These are phyloP conservation scores for Platycercus adscitus DNA, from an alignment of 2,113 vertebrate species.

Conservation along the genomic window DNA sequence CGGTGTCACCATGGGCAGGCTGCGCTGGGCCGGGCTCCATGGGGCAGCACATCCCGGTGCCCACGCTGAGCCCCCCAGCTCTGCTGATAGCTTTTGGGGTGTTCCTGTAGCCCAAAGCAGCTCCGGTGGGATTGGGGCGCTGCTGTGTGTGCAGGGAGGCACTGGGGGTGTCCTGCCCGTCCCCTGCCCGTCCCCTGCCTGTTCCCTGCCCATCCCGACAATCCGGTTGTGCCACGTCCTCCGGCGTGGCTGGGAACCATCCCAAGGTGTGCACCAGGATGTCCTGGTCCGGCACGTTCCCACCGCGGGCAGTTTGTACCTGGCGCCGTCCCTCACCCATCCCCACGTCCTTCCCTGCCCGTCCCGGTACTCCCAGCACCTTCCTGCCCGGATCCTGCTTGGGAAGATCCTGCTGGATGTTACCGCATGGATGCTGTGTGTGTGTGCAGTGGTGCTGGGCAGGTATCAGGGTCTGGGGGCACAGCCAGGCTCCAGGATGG, in stretches of 20 bases:
- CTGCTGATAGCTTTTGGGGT: neutral
- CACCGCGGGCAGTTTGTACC: accelerated
- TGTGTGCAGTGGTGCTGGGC: neutral
- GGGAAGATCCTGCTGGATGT: neutral
- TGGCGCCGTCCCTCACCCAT: neutral
- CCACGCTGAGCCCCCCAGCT: accelerated
- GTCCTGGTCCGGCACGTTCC: neutral
- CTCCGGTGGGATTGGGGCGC: accelerated
- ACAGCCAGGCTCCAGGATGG: neutral
- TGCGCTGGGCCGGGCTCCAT: neutral
- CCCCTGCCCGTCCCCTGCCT: neutral
- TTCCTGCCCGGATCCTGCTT: neutral
- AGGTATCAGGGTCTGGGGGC: neutral
- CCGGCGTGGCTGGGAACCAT: neutral
- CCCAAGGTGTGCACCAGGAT: neutral
- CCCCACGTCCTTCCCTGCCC: neutral
- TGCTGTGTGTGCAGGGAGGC: neutral
- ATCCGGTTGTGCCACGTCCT: neutral
- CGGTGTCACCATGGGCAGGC: neutral
- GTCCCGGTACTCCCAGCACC: neutral
- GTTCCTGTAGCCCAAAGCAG: neutral
- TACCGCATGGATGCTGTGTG: neutral
- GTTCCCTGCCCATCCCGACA: neutral
- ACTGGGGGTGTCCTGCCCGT: neutral
- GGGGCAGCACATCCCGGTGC: neutral